phyloP scores from a whole-genome alignment of 1,140 invertebrate genomes.

The Linepithema humile region DNA sequence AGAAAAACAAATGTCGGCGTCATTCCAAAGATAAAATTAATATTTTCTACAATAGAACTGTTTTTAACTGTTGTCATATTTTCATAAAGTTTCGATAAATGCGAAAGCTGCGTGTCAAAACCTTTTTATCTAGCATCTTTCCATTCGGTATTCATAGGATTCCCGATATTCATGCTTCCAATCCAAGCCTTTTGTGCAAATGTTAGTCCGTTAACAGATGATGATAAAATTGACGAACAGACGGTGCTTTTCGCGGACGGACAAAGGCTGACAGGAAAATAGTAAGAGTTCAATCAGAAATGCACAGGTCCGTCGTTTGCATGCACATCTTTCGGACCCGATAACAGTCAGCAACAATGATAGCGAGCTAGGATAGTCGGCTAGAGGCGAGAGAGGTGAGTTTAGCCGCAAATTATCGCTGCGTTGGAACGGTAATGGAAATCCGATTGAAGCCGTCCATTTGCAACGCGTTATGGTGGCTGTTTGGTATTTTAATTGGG shows the following conservation, averaged over 20 bases:
- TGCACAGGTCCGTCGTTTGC: background rate
- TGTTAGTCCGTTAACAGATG: conserved; percentile 40
- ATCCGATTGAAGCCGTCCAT: conserved; percentile 77
- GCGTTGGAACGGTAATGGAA: conserved; percentile 77
- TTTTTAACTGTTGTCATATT: background rate
- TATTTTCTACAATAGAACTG: background rate
- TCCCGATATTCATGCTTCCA: background rate
- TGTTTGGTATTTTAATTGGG: conserved; percentile 79
- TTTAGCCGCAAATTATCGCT: conserved; percentile 79
- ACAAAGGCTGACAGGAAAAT: conserved; percentile 47
- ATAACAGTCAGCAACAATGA: conserved; percentile 62
- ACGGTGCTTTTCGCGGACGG: conserved; percentile 45
- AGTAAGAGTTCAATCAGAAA: background rate
- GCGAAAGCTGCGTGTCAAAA: background rate
- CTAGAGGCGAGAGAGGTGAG: conserved; percentile 62
- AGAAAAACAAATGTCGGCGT: background rate
- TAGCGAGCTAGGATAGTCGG: conserved; percentile 50
- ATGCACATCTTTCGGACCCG: conserved; percentile 3
- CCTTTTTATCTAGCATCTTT: background rate
- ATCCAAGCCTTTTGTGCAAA: background rate
- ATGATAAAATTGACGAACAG: conserved; percentile 55
- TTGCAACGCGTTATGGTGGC: conserved; percentile 68
- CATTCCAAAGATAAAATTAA: conserved; percentile 28
- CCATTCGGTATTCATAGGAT: background rate
- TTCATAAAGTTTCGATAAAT: background rate